These are phyloP conservation scores for Acronicta alni DNA, from an alignment of 2,888 invertebrate genomes.

Conservation along the genomic window DNA sequence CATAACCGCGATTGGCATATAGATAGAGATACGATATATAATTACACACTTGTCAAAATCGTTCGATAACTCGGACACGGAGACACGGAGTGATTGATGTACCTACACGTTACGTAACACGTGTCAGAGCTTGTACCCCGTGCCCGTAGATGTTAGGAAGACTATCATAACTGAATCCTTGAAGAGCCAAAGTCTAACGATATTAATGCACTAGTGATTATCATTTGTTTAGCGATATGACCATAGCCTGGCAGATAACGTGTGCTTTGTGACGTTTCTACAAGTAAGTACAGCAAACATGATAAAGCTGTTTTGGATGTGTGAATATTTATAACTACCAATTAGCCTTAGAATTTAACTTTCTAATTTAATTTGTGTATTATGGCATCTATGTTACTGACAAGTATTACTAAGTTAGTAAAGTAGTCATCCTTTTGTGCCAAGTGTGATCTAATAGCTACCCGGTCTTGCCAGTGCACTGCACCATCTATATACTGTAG, in stretches of 20 bases:
- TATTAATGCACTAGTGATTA: constrained; percentile 27
- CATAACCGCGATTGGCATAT: background rate
- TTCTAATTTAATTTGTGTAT: too few relatives aligned
- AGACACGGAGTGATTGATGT: constrained; percentile 16
- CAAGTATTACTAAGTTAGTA: too few relatives aligned
- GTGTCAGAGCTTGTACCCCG: constrained; percentile 2
- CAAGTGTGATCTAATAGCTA: too few relatives aligned
- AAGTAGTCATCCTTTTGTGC: too few relatives aligned
- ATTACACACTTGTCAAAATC: constrained; percentile 8
- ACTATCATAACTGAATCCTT: constrained; percentile 31
- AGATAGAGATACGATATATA: too few relatives aligned
- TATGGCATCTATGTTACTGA: too few relatives aligned
- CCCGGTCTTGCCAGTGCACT: too few relatives aligned
- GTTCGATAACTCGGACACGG: constrained; percentile 11
- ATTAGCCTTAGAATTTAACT: too few relatives aligned
- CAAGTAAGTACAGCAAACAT: constrained; percentile 6
- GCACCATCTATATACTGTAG: too few relatives aligned
- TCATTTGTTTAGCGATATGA: constrained; percentile 13
- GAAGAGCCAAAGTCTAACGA: constrained; percentile 22
- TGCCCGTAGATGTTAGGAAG: constrained; percentile 21
- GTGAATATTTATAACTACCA: background rate
- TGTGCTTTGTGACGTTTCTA: constrained; percentile 9
- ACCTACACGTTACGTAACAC: constrained; percentile 14
- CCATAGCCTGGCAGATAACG: constrained; percentile 8
- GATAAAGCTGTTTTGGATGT: constrained; percentile 17